A percentile compares a stretch with the other conserved stretches of the same genome.
Evolutionary conservation across 2,797 vertebrate species (phyloP).

Genomic region (Epinephelus malabaricus): DNA sequence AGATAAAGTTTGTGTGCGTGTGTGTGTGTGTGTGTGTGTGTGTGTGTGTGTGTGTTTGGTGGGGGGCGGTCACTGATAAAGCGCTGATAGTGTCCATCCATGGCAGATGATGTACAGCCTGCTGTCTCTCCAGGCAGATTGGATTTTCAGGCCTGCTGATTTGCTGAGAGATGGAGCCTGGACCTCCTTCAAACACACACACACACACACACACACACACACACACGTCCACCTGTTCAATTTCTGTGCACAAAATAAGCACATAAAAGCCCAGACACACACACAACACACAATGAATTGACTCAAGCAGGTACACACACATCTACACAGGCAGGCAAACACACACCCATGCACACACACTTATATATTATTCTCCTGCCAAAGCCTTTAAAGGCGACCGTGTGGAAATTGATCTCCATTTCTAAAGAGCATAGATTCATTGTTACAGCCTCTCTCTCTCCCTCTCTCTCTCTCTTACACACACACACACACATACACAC

Average conservation of each 20-base stretch:
- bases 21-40: conserved; percentile 40
- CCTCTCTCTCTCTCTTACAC: neutral
- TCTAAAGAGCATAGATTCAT: conserved; percentile 81
- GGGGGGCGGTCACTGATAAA: conserved; percentile 82
- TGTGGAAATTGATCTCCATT: conserved; percentile 82
- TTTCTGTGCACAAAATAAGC: conserved; percentile 54
- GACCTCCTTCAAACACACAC: conserved; percentile 73
- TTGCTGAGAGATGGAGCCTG: conserved; percentile 85
- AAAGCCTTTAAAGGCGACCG: conserved; percentile 79
- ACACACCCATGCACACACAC: conserved; percentile 40
- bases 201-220: conserved; percentile 30
- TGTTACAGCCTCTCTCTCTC: conserved; percentile 62
- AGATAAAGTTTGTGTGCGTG: conserved; percentile 46
- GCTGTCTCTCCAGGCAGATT: conserved; percentile 88
- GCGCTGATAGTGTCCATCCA: conserved; percentile 84
- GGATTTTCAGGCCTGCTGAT: conserved; percentile 89
- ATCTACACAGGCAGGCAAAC: neutral
- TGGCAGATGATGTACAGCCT: conserved; percentile 89
- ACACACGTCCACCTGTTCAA: conserved; percentile 44
- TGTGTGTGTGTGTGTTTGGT: conserved; percentile 8
- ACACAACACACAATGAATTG: conserved; percentile 26
- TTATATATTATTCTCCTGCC: conserved; percentile 67
- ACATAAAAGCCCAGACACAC: conserved; percentile 50
- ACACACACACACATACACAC: conserved; percentile 23
- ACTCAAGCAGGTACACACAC: conserved; percentile 22